phyloP scores from a whole-genome alignment of 2,797 vertebrate genomes.

The Octomys mimax region DNA sequence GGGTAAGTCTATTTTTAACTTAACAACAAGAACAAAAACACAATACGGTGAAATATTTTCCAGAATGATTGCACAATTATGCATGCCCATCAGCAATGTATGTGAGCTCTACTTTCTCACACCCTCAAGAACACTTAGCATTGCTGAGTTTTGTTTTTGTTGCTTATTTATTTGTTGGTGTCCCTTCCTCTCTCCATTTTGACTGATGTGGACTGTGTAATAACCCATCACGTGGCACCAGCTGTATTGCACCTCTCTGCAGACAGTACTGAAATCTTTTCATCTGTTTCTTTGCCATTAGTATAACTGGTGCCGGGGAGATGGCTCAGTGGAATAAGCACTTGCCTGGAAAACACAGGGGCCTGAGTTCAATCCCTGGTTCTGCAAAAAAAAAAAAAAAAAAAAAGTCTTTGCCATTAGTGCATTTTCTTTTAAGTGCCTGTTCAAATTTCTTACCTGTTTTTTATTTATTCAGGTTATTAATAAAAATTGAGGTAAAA shows the following conservation, averaged over 20 bases:
- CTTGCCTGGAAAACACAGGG: too few species aligned
- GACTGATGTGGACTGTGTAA: background rate
- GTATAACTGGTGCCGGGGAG: too few species aligned
- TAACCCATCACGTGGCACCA: too few species aligned
- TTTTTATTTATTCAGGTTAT: background rate
- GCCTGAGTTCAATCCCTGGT: too few species aligned
- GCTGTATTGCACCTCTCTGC: background rate
- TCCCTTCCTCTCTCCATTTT: background rate
- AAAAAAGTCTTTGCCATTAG: background rate
- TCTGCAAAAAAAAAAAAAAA: too few species aligned
- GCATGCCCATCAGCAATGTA: too few species aligned
- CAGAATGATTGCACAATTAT: background rate
- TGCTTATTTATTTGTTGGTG: background rate
- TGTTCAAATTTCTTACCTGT: background rate
- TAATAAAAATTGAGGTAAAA: background rate
- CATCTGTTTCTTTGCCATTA: background rate
- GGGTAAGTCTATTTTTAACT: background rate
- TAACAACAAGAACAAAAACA: background rate
- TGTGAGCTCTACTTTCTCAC: background rate
- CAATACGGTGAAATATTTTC: background rate
- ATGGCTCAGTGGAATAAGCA: too few species aligned
- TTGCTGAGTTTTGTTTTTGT: background rate
- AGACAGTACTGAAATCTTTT: background rate
- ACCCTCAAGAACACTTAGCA: background rate
- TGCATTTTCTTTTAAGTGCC: background rate